Evolutionary conservation across 1,140 invertebrate genomes (phyloP), one percentile per base, ranked within the genome.

Genomic region (Muscidifurax raptorellus): DNA sequence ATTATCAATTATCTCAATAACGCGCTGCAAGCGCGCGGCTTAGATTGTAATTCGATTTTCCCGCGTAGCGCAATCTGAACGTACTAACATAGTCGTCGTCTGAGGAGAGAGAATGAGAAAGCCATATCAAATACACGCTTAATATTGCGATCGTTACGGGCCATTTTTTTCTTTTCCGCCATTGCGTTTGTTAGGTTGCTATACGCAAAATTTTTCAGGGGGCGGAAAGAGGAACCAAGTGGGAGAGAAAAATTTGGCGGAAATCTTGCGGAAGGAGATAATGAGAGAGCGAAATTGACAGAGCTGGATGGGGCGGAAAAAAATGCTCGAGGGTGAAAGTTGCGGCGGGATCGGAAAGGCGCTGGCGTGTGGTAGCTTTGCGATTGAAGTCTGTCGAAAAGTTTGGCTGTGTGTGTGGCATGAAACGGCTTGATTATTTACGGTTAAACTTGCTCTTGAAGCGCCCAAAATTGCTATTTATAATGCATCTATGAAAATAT

Each of bases 1-100:
- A 90, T 91, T 91, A 91, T 91, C 90, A 91, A 90, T 91, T 91
- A 90, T 86, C 88, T 87, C 84, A 88, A 88, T 90, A 88, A 87
- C 88, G 71, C 27, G 36, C 36, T 75, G 7, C 30, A 74, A 85
- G 80, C 86, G 9, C 6, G 74, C 79, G 86, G 69, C 88, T 89
- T 89, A 89, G 36, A 86, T 27, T 25, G 81, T 89, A 87, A 90
- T 90, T 90, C 86, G 88, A 90, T 89, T 90, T 89, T 78, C 81
- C 77, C 80, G 84, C 44, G 84, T 78, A 79, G 84, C 86, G 86
- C 81, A 69, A 40, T 40, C 36, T 9, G 36, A 40, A 40, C 30
- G 36, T 2, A 40, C 36, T 40, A 40, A 40, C 36, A 9, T 9
- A 28, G n/a, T 67, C 36, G 13, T n/a, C 47, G 27, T 40, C 36